A percentile compares a stretch with the other conserved stretches of the same genome.
phyloP scores from a whole-genome alignment of 2,113 vertebrate genomes.

The Pongo abelii region DNA sequence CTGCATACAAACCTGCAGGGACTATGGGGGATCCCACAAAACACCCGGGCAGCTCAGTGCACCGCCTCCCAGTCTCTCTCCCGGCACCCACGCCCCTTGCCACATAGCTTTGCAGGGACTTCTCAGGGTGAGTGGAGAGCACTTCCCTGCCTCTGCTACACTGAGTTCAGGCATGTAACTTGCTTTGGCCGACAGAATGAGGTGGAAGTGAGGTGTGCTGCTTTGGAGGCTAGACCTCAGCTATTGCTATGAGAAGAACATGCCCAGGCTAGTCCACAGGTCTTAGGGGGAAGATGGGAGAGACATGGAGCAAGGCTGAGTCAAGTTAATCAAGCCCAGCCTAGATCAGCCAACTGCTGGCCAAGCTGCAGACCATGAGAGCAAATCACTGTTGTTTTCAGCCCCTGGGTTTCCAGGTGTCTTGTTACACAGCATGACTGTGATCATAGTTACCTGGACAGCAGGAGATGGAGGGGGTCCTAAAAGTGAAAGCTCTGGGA shows the following conservation, averaged over 20 bases:
- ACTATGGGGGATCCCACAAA: neutral
- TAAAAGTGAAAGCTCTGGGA: neutral
- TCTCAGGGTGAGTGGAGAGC: too few species aligned
- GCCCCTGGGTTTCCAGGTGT: neutral
- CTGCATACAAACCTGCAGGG: neutral
- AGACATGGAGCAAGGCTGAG: too few species aligned
- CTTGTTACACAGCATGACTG: neutral
- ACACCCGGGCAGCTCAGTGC: fast-evolving
- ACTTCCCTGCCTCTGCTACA: neutral
- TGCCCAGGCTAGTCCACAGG: neutral
- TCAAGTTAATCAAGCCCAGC: neutral
- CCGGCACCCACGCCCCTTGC: neutral
- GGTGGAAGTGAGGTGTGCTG: neutral
- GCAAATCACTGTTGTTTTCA: neutral
- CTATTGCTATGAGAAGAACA: neutral
- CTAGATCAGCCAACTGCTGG: neutral
- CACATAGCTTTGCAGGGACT: neutral
- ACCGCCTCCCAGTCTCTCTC: neutral
- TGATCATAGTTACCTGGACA: neutral
- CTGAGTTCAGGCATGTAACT: neutral
- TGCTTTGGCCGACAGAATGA: neutral
- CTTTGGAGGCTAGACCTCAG: neutral
- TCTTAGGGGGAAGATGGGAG: neutral
- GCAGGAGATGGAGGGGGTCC: neutral
- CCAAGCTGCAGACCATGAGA: fast-evolving